Base-by-base conservation (phyloP, 2,797 vertebrate genomes). In the Cynodonichthys magdalenae region DNA sequence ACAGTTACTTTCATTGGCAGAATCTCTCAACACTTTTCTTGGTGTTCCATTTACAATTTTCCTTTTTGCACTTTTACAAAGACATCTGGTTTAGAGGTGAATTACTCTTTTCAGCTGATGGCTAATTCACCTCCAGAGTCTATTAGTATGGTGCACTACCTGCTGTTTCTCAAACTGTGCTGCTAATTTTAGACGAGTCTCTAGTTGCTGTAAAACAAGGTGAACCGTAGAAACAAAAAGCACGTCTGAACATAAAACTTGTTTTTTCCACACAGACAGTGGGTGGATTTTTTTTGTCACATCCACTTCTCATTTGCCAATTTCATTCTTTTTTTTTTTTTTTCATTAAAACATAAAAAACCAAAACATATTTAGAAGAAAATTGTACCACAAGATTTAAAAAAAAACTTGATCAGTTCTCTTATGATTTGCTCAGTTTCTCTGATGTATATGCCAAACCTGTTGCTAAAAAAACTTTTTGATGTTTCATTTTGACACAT, bases 111-210 rank as follows among this genome's bases (percentile, higher is more conserved):
- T 86, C 68, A 80, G 82, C 83, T 87, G 89, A 90, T 87, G 84
- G 86, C 84, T 87, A 90, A 88, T 90, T 92, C 87, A 90, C 90
- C 89, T 91, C 87, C 66, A 86, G 81, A 87, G 86, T 75, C 69
- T 83, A 84, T 90, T 90, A 90, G 85, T 34, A 59, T 72, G 74
- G 64, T 66, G 83, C 71, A 48, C 85, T 79, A 69, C 87, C 87
- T 89, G 87, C 89, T 91, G 90, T 86, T 87, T 86, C 67, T 79
- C 87, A 90, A 85, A 87, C 81, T 59, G 86, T 48, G 86, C 85
- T 42, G 82, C 87, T 92, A 91, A 91, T 90, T 91, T 91, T 91
- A 91, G 86, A 88, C 46, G 77, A 74, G 79, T 87, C 69, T 77
- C 71, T 59, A 31, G 71, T 71, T 58, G 53, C 68, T 62, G 69